Evolutionary conservation across 2,888 invertebrate genomes (phyloP).

Genomic region (Celastrina argiolus): DNA sequence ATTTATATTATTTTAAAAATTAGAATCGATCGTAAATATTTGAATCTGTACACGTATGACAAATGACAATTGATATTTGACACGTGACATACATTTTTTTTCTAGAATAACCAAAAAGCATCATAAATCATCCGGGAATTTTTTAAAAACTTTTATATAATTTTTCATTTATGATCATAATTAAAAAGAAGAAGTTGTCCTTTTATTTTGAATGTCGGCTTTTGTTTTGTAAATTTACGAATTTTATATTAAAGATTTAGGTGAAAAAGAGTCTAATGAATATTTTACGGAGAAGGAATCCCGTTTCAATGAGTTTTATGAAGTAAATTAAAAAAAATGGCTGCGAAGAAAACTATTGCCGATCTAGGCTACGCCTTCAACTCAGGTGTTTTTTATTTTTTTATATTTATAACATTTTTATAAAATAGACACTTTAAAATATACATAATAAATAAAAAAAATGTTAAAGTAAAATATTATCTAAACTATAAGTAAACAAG

Average conservation of each 20-base stretch:
- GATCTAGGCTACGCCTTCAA: constrained; percentile 79
- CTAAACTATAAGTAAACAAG: too few relatives aligned
- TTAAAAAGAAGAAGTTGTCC: too few relatives aligned
- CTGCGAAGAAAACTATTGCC: constrained; percentile 55
- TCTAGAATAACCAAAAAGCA: too few relatives aligned
- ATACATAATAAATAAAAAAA: too few relatives aligned
- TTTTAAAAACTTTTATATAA: too few relatives aligned
- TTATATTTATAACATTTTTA: too few relatives aligned
- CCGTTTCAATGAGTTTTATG: not conserved
- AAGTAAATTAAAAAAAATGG: constrained; percentile 39
- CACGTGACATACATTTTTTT: not conserved
- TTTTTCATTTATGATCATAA: too few relatives aligned
- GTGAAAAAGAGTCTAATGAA: not conserved
- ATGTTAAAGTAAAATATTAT: too few relatives aligned
- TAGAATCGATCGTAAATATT: not conserved
- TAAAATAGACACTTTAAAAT: too few relatives aligned
- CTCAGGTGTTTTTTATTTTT: constrained; percentile 51
- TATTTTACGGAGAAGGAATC: not conserved
- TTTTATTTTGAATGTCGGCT: not conserved
- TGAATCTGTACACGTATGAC: not conserved
- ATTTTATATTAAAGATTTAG: not conserved
- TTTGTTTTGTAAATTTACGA: not conserved
- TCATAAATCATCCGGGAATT: too few relatives aligned
- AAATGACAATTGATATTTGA: too few relatives aligned
- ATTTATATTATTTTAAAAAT: not conserved